Evolutionary conservation across 2,113 vertebrate species (phyloP).

Genomic region (Ranitomeya variabilis): DNA sequence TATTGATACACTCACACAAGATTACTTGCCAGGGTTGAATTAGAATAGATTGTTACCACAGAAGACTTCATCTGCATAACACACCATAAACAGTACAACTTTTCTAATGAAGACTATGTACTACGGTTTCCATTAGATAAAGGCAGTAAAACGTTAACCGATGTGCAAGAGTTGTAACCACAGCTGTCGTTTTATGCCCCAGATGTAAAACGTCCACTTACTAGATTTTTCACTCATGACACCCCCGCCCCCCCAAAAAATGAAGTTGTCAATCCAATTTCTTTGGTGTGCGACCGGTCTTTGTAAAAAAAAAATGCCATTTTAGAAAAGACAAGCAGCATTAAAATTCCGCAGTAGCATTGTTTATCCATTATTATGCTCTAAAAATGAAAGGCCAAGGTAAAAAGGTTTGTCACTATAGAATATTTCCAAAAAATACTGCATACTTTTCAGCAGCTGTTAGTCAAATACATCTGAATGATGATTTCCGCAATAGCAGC

Average conservation of each 20-base stretch:
- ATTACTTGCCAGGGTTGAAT: too few species aligned
- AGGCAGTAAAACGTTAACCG: too few species aligned
- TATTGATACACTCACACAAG: too few species aligned
- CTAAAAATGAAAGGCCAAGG: not conserved
- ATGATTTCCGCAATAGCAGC: not conserved
- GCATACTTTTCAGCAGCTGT: not conserved
- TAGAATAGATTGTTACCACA: too few species aligned
- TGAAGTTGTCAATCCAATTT: not conserved
- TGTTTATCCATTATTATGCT: not conserved
- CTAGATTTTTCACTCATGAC: not conserved
- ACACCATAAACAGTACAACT: too few species aligned
- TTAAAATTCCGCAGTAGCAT: not conserved
- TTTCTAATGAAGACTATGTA: too few species aligned
- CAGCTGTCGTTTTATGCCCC: not conserved
- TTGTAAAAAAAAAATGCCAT: not conserved
- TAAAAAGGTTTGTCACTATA: not conserved
- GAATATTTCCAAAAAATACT: not conserved
- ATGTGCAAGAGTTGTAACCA: too few species aligned
- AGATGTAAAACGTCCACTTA: not conserved
- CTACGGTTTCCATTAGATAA: too few species aligned
- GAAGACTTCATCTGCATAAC: too few species aligned
- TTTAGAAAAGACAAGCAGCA: not conserved
- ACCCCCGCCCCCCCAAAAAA: not conserved
- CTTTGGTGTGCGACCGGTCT: not conserved
- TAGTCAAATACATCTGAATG: not conserved